A percentile compares a stretch with the other conserved stretches of the same genome.
Evolutionary conservation across 2,888 invertebrate genomes (phyloP).

Genomic region (Herminia tarsipennalis): DNA sequence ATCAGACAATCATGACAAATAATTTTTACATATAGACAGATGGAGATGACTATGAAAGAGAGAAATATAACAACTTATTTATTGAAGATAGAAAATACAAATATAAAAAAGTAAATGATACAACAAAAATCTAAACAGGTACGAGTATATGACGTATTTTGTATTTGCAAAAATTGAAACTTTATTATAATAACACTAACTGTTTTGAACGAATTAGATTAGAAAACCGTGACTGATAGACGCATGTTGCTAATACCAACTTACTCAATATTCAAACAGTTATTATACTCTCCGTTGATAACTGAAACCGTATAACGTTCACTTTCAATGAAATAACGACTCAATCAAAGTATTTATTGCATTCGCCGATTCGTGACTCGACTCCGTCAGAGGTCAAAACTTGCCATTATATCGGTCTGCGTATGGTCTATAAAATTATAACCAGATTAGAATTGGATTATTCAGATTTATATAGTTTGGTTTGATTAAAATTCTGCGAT

Average conservation of each 20-base stretch:
- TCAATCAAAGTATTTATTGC: slow-evolving; percentile 48
- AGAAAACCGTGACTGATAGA: slow-evolving; percentile 20
- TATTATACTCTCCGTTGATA: slow-evolving; percentile 27
- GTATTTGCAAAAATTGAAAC: not conserved
- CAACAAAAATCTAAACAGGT: no score
- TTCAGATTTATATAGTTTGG: slow-evolving; percentile 15
- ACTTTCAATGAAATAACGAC: slow-evolving; percentile 43
- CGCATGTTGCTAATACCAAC: slow-evolving; percentile 17
- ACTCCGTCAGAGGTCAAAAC: slow-evolving; percentile 39
- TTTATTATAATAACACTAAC: not conserved
- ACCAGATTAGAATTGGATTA: slow-evolving; percentile 36
- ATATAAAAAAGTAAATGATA: no score
- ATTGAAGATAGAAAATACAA: no score
- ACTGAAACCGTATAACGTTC: slow-evolving; percentile 32
- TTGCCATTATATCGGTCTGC: slow-evolving; percentile 30
- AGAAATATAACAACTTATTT: no score
- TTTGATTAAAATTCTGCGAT: not conserved
- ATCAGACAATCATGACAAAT: no score
- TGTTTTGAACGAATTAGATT: not conserved
- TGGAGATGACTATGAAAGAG: no score
- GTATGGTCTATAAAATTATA: slow-evolving; percentile 36
- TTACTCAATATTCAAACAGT: slow-evolving; percentile 27
- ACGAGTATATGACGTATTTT: no score
- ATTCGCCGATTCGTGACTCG: slow-evolving; percentile 46
- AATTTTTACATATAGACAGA: no score